Percentiles rank a stretch among this genome's conserved stretches.
phyloP scores from a whole-genome alignment of 1,140 invertebrate genomes.

The Aphelinus atriplicis region DNA sequence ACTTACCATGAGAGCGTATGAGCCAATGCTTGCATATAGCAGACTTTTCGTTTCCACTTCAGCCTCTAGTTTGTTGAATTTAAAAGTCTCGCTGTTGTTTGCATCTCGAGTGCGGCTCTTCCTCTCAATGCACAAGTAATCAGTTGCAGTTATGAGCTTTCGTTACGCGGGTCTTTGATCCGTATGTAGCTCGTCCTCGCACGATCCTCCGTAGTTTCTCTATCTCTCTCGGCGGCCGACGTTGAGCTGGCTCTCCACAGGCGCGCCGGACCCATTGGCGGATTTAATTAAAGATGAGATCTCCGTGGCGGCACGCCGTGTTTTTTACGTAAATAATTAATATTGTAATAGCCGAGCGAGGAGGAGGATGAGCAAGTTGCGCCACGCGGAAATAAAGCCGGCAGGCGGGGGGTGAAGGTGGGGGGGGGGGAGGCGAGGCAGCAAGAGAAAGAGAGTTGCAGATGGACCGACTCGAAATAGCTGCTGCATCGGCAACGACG shows the following conservation, averaged over 20 bases:
- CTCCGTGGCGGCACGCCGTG: slow-evolving; percentile 49
- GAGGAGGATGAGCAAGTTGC: slow-evolving; percentile 5
- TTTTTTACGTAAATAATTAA: slow-evolving; percentile 55
- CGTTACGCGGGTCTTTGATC: slow-evolving; percentile 1
- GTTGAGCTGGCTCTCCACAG: not conserved
- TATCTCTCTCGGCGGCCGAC: slow-evolving; percentile 23
- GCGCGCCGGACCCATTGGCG: slow-evolving; percentile 37
- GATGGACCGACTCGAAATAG: not conserved
- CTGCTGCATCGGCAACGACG: slow-evolving; percentile 12
- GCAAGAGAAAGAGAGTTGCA: slow-evolving; percentile 10
- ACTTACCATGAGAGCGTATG: too few relatives aligned
- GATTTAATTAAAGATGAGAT: slow-evolving; percentile 56
- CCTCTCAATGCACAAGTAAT: not conserved
- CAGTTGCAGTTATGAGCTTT: slow-evolving; percentile 14
- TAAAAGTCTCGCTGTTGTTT: slow-evolving; percentile 3
- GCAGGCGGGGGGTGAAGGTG: too few relatives aligned
- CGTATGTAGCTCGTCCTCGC: slow-evolving; percentile 30
- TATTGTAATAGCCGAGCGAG: slow-evolving; percentile 45
- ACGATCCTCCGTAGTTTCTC: slow-evolving; percentile 44
- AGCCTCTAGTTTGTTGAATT: too few relatives aligned
- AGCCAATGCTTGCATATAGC: too few relatives aligned
- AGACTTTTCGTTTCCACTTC: too few relatives aligned
- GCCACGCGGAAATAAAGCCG: not conserved
- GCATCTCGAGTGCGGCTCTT: slow-evolving; percentile 4
- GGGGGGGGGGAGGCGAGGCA: not conserved